A percentile compares a stretch with the other conserved stretches of the same genome.
Evolutionary conservation across 2,797 vertebrate genomes (phyloP).

Genomic region (Ispidina lecontei): DNA sequence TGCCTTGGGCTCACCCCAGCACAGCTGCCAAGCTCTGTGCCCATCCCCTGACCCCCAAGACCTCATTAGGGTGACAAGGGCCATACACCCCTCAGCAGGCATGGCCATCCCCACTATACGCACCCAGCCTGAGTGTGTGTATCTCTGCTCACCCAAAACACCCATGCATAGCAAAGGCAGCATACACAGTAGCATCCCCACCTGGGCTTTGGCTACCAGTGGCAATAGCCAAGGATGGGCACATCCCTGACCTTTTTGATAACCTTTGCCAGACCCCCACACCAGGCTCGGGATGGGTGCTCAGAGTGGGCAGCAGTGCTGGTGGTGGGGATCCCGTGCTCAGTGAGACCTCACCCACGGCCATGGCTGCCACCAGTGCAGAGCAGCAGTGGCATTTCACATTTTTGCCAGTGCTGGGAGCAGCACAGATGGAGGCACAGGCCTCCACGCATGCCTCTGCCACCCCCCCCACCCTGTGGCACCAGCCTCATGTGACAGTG

Average conservation of each 20-base stretch:
- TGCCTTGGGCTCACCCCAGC: not conserved
- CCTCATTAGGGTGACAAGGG: not conserved
- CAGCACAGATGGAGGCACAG: constrained; percentile 39
- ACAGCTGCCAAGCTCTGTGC: not conserved
- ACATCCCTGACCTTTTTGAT: fast-evolving
- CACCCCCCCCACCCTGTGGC: not conserved
- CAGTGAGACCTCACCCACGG: not conserved
- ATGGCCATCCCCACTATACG: not conserved
- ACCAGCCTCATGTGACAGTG: not conserved
- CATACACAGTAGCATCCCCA: fast-evolving
- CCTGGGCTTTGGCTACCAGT: not conserved
- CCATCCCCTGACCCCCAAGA: not conserved
- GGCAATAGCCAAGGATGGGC: not conserved
- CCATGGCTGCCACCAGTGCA: not conserved
- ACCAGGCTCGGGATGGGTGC: fast-evolving
- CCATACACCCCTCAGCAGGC: fast-evolving
- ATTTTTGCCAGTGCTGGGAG: constrained; percentile 42
- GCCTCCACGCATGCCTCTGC: not conserved
- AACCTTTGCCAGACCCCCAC: fast-evolving
- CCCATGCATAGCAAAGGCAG: fast-evolving
- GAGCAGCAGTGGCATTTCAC: constrained; percentile 54
- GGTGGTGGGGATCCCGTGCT: not conserved
- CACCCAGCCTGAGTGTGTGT: fast-evolving
- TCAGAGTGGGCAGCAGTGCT: fast-evolving
- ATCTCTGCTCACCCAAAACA: not conserved